Base-by-base conservation (phyloP, 2,888 invertebrate species). In the Meta bourneti region DNA sequence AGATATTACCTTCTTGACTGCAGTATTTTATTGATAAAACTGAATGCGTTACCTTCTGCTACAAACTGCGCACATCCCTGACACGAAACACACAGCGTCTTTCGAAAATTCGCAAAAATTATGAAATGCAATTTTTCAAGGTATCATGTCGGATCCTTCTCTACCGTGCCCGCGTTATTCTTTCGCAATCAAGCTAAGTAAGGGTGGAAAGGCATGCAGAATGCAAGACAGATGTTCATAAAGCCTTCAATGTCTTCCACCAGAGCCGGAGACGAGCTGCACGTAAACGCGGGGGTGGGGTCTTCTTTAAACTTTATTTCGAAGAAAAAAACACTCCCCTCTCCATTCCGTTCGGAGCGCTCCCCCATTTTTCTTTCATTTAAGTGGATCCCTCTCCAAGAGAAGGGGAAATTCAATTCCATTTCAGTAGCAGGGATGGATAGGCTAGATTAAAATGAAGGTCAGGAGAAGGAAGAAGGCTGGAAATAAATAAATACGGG, bases 401-500 rank as follows among this genome's bases (percentile, higher is more conserved):
- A 20, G 6, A 19, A 51, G 19, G 20, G 13, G 20, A 54, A 72
- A 54, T 7, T 20, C 49, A 74, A 51, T 77, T 77, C 77, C 48
- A 49, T 51, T 77, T 49, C 77, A n/a, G 51, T 51, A 49, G 49
- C 13, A 49, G 51, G n/a, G 77, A 77, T 20, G 61, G 61, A 61
- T 61, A 61, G 61, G 11, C 61, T 16, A 86, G 78, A 78, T 86
- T 70, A 86, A 77, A 86, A 70, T 52, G 69, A 78, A 78, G 86
- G 71, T 75, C 75, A 75, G 69, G 52, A 7, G 48, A 84, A 84
- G 75, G 34, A 54, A 61, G 8, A 49, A 13, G 9, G 11, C 48
- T 78, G 69, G 61, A 70, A 78, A 86, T 86, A 78, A 78, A 86
- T 86, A 80, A 88, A 51, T 74, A 61, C 61, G 61, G 61, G 34